These are phyloP conservation scores for Eupeodes luniger DNA, from an alignment of 2,888 invertebrate genomes.

Conservation along the genomic window DNA sequence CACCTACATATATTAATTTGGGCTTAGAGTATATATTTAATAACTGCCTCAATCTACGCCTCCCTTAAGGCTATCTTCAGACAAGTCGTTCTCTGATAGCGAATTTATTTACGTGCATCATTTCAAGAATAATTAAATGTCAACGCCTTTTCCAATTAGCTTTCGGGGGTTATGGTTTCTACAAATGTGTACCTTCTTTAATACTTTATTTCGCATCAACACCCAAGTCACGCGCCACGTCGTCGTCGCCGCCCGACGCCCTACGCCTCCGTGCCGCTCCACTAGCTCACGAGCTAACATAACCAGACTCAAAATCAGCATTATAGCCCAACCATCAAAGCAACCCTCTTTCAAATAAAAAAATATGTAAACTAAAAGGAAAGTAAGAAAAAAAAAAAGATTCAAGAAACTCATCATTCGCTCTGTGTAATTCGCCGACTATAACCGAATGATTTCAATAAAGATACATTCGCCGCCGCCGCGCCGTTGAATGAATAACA, in stretches of 20 bases:
- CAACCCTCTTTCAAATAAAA: conserved; percentile 38
- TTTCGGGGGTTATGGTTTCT: conserved; percentile 23
- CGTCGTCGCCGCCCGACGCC: too few species aligned
- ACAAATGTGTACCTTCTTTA: conserved; percentile 31
- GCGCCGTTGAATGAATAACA: conserved; percentile 57
- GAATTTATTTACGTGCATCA: conserved; percentile 41
- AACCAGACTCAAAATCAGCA: conserved; percentile 25
- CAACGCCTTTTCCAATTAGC: conserved; percentile 65
- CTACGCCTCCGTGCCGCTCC: not conserved
- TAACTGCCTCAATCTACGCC: not conserved
- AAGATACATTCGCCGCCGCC: conserved; percentile 55
- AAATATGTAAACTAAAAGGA: conserved; percentile 13
- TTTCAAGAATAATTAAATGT: conserved; percentile 62
- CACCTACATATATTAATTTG: conserved; percentile 11
- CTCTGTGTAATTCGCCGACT: conserved; percentile 37
- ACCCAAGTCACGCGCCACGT: conserved; percentile 59
- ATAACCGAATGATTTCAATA: conserved; percentile 65
- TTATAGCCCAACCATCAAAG: not conserved
- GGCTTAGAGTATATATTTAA: not conserved
- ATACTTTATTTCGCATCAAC: conserved; percentile 55
- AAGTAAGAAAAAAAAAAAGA: conserved; percentile 4
- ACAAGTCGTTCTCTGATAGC: conserved; percentile 3
- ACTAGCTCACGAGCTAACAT: not conserved
- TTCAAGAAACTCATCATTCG: conserved; percentile 42
- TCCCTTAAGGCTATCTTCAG: conserved; percentile 22